Evolutionary conservation across 37 sponge, comb jelly and placozoan genomes (phyloP), one percentile per base, ranked within the genome.

Genomic region (Axinella damicornis): DNA sequence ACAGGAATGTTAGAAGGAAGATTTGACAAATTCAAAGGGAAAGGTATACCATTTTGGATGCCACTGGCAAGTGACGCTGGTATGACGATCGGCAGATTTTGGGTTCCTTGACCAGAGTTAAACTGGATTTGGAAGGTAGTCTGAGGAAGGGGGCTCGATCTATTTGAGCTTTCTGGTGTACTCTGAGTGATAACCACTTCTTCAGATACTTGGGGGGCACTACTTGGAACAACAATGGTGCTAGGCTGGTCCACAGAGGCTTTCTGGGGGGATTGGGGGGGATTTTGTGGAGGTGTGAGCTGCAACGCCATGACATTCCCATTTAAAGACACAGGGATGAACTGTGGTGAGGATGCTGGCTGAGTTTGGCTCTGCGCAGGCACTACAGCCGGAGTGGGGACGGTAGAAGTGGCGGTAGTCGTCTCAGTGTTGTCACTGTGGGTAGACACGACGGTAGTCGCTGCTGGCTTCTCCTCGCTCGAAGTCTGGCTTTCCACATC

Each of bases 131-230:
- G 87, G 17, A 87, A 38, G 46, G 46, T 63, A 18, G 73, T 72
- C 4, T 55, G 22, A 52, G 56, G 69, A 9, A 68, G 62, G 21
- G 83, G 73, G 41, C 52, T 61, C 21, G 83, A 16, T 57, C 9
- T 40, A 22, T 62, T 72, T 5, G 62, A 38, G 52, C 35, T 72
- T 15, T 87, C 87, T 57, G 87, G 40, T 0, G 57, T 60, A 33
- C 73, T 80, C 52, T 68, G 68, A n/a, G 79, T 79, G 9, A 87
- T 72, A 28, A 87, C 79, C 32, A 87, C 87, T 52, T 87, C 87
- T 64, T 87, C 87, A 19, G 87, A 87, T 0, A 87, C 60, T n/a
- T 79, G 74, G 2, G 87, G 87, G 20, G 74, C 76, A 58, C 39
- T 79, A 25, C 77, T 79, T 2, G 87, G 79, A 19, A 87, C 53